Conservation (phyloP, 2,888 invertebrate genomes). For the Malacosoma neustria region DNA sequence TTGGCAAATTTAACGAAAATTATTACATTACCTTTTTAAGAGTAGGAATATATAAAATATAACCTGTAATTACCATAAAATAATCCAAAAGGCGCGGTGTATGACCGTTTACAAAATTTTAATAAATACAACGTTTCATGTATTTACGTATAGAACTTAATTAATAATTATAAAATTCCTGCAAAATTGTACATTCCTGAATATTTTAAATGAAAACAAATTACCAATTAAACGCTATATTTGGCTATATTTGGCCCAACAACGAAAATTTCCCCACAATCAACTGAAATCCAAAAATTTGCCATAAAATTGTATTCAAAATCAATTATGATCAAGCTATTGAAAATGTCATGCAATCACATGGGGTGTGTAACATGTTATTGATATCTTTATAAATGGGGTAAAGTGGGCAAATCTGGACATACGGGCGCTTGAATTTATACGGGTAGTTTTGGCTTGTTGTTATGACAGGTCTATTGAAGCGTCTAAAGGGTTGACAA, state of each 20-base stretch:
- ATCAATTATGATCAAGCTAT: slow-evolving; percentile 58
- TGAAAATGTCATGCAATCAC: slow-evolving; percentile 37
- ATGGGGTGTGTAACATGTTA: slow-evolving; percentile 57
- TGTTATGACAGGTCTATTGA: slow-evolving; percentile 50
- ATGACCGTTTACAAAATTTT: too few species aligned
- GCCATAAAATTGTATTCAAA: slow-evolving; percentile 39
- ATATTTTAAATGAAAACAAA: slow-evolving; percentile 2
- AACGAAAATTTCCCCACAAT: slow-evolving; percentile 10
- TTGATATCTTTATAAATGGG: slow-evolving; percentile 69
- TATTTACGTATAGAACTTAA: too few species aligned
- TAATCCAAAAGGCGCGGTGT: too few species aligned
- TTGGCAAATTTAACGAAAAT: too few species aligned
- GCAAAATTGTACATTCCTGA: not conserved
- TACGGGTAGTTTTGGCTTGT: slow-evolving; percentile 53
- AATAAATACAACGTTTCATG: too few species aligned
- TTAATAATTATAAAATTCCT: too few species aligned
- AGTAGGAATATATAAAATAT: too few species aligned
- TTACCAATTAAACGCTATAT: not conserved
- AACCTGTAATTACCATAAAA: too few species aligned
- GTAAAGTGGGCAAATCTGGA: slow-evolving; percentile 58
- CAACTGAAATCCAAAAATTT: slow-evolving; percentile 19
- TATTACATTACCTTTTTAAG: too few species aligned
- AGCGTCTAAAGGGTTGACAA: slow-evolving; percentile 25
- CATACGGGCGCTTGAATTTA: slow-evolving; percentile 59
- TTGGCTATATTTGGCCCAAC: not conserved